Percentiles rank a stretch among this genome's conserved stretches.
phyloP scores from a whole-genome alignment of 2,888 invertebrate species.

The Dinocampus coccinellae region DNA sequence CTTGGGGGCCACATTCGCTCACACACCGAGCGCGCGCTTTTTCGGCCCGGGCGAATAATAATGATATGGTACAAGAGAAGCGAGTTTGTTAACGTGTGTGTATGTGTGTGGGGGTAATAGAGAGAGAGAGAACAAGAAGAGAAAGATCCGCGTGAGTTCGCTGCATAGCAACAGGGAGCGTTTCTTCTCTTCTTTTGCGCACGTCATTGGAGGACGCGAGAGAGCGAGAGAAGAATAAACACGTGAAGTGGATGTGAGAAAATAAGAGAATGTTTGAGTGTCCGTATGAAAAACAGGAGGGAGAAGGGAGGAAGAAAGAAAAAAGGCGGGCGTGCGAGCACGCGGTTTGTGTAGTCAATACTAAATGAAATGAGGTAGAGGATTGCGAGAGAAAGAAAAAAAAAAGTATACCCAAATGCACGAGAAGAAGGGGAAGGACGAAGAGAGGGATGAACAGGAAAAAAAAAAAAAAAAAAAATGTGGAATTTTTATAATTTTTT shows the following conservation, averaged over 20 bases:
- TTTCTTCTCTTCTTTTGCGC: constrained; percentile 52
- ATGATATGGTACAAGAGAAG: constrained; percentile 49
- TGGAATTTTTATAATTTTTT: too few species aligned
- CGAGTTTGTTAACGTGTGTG: too few species aligned
- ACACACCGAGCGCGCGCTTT: constrained; percentile 52
- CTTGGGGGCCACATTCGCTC: constrained; percentile 40
- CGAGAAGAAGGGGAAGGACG: constrained; percentile 14
- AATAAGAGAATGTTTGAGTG: too few species aligned
- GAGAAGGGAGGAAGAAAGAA: constrained; percentile 36
- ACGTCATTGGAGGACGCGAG: constrained; percentile 42
- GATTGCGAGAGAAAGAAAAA: too few species aligned
- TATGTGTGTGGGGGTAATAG: background rate
- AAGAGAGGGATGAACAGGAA: background rate
- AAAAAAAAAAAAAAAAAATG: background rate
- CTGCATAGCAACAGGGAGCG: constrained; percentile 66
- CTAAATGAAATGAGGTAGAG: too few species aligned
- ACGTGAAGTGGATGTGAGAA: background rate
- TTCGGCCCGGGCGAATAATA: constrained; percentile 60
- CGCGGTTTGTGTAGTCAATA: constrained; percentile 27
- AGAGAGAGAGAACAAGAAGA: constrained; percentile 24
- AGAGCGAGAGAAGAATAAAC: constrained; percentile 43
- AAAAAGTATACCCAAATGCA: too few species aligned
- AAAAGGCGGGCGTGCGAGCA: constrained; percentile 35
- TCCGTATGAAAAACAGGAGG: constrained; percentile 23
- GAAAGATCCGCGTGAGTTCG: constrained; percentile 45